Evolutionary conservation across 1,140 invertebrate species (phyloP).

Genomic region (Drosophila micromelanica): DNA sequence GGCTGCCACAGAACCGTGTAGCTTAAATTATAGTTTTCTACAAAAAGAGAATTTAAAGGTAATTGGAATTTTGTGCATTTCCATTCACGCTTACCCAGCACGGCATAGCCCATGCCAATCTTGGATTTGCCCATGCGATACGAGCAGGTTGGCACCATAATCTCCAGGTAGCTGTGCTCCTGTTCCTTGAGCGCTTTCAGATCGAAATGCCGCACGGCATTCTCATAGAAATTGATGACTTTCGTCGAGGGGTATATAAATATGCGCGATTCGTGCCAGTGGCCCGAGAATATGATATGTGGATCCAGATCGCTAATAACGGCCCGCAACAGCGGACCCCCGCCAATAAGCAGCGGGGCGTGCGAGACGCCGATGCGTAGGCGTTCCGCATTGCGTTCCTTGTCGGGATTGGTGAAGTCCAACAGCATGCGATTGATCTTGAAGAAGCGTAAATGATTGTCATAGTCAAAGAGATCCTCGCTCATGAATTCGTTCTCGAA

Average conservation of each 20-base stretch:
- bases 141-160: slow-evolving; percentile 96
- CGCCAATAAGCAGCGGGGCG: slow-evolving; percentile 88
- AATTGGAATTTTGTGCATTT: too few species aligned
- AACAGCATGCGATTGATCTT: slow-evolving; percentile 90
- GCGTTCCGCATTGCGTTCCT: slow-evolving; percentile 86
- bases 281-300: slow-evolving; percentile 93
- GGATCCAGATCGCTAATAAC: slow-evolving; percentile 86
- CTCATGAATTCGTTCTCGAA: slow-evolving; percentile 92
- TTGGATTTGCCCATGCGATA: slow-evolving; percentile 95
- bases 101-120: slow-evolving; percentile 93
- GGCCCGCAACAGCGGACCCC: slow-evolving; percentile 87
- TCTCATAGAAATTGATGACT: slow-evolving; percentile 84
- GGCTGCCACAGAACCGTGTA: slow-evolving; percentile 80
- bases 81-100: slow-evolving; percentile 88
- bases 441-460: slow-evolving; percentile 86
- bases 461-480: slow-evolving; percentile 87
- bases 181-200: slow-evolving; percentile 83
- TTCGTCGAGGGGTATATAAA: slow-evolving; percentile 76
- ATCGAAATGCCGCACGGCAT: slow-evolving; percentile 75
- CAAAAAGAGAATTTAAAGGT: background rate
- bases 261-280: slow-evolving; percentile 89
- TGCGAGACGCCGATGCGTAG: slow-evolving; percentile 90
- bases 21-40: slow-evolving; percentile 73
- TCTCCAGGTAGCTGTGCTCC: slow-evolving; percentile 89
- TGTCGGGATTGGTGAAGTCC: slow-evolving; percentile 85